These are phyloP conservation scores for Brachionus manjavacas DNA, from an alignment of 1,140 invertebrate species.

Conservation along the genomic window DNA sequence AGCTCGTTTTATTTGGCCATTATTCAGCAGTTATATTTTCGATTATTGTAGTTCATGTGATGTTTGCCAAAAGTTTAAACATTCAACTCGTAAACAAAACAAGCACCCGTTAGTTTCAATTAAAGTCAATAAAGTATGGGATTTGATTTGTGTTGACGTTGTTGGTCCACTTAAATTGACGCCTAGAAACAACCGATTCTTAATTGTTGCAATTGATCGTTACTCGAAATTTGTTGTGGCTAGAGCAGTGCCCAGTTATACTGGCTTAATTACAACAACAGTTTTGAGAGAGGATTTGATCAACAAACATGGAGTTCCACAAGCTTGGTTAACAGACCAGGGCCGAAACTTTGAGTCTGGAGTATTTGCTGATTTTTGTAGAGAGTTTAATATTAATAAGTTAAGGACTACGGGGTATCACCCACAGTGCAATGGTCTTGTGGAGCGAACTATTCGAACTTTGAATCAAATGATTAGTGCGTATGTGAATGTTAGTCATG, in stretches of 20 bases:
- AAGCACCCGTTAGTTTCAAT: background rate
- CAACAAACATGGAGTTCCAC: conserved; percentile 42
- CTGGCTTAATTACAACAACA: background rate
- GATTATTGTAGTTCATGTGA: background rate
- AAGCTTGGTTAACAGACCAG: conserved; percentile 43
- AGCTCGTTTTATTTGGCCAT: background rate
- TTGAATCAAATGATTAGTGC: background rate
- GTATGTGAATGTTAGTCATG: conserved; percentile 45
- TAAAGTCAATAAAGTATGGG: background rate
- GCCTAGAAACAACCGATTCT: background rate
- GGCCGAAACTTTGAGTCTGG: conserved; percentile 45
- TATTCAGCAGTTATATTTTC: background rate
- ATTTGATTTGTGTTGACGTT: background rate
- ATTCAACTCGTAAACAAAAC: background rate
- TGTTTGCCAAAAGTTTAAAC: background rate
- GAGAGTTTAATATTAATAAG: conserved; percentile 44
- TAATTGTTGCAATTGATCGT: background rate
- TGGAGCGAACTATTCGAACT: conserved; percentile 47
- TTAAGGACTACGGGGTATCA: conserved; percentile 45
- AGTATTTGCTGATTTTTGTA: conserved; percentile 43
- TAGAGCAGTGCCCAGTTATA: background rate
- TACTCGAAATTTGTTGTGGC: background rate
- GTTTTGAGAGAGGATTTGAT: conserved; percentile 43
- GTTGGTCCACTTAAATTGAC: background rate
- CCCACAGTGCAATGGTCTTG: conserved; percentile 44